Conservation (phyloP, 2,797 vertebrate genomes). For the Falco berigora region DNA sequence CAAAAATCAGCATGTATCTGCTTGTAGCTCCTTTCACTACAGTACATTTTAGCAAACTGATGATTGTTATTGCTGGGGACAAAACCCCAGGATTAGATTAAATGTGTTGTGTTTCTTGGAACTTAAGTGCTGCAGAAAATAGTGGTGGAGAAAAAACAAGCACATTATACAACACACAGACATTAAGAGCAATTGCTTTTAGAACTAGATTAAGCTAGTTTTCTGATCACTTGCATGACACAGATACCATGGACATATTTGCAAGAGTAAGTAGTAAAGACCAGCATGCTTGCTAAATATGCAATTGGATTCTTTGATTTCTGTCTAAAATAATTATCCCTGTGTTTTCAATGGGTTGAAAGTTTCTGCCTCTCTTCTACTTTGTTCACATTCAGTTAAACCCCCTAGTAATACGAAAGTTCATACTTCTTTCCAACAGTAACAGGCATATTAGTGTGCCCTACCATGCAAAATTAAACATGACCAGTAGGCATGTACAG, state of each 20-base stretch:
- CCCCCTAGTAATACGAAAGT: not conserved
- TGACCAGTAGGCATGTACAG: not conserved
- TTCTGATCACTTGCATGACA: not conserved
- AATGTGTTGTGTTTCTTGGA: not conserved
- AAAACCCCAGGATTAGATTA: not conserved
- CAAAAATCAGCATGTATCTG: not conserved
- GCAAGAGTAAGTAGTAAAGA: not conserved
- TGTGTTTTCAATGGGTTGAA: not conserved
- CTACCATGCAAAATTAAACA: not conserved
- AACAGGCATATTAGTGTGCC: not conserved
- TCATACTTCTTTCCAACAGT: not conserved
- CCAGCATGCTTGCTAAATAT: not conserved
- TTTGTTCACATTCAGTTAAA: not conserved
- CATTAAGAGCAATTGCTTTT: not conserved
- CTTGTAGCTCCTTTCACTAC: not conserved
- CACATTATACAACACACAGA: not conserved
- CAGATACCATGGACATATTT: not conserved
- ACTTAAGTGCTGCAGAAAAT: not conserved
- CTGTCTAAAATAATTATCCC: not conserved
- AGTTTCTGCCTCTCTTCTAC: not conserved
- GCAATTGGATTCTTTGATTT: not conserved
- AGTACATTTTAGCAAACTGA: not conserved
- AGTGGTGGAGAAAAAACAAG: not conserved
- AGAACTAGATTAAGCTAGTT: not conserved
- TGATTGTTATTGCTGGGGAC: not conserved